Evolutionary conservation across 2,113 vertebrate genomes (phyloP), one percentile per base, ranked within the genome.

Genomic region (Pangasianodon hypophthalmus): DNA sequence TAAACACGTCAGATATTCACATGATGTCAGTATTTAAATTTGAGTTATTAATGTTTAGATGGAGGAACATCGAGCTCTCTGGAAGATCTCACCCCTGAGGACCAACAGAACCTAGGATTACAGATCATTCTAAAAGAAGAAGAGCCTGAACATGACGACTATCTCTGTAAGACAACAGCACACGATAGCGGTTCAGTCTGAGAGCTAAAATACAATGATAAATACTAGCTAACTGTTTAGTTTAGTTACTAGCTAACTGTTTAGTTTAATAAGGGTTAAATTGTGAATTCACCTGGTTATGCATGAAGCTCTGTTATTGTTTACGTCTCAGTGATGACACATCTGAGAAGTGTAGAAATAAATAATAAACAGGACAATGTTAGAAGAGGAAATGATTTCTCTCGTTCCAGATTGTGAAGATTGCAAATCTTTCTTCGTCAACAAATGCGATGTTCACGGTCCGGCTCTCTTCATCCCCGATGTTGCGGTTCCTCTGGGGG

Each of bases 81-180:
- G 82, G 82, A 84, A 46, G 37, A 84, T 56, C 56, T 84, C 21
- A 84, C 82, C 56, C 82, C 82, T 46, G 82, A 84, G 58, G 82
- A 62, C 82, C 82, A 84, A 2, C 56, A 84, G 82, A 84, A 62
- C 56, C 37, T 84, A 8, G 82, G 82, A 62, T 46, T 84, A 44
- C 82, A 84, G 82, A 84, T 84, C 19, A 56, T 84, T 46, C 21
- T 84, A 0, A 84, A 84, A 44, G 82, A 84, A 44, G 82, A 84
- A 16, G 82, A 84, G 62, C 82, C 82, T 14, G 82, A 84, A 62
- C 82, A 84, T 84, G 82, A 84, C 5, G 82, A 84, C 56, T 84
- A 84, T 13, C 82, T 84, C 37, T 84, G 82, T 84, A 84, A 84
- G 56, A 62, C n/a, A 3, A 18, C 48, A 32, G 14, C 2, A n/a